phyloP scores from a whole-genome alignment of 2,888 invertebrate species.

The Arge pagana region DNA sequence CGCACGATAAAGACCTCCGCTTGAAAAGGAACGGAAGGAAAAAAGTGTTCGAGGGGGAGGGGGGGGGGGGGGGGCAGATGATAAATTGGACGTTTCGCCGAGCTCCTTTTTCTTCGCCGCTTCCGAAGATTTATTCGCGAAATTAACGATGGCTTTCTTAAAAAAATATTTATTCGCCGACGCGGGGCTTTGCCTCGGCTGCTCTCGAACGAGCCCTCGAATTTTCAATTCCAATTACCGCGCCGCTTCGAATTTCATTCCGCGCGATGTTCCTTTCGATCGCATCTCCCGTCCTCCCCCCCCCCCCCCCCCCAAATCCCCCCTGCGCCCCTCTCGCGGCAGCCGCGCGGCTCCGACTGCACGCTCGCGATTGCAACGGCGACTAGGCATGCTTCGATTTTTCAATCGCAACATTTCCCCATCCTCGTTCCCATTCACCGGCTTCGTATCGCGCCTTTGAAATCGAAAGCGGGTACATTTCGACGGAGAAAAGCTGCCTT shows the following conservation, averaged over 20 bases:
- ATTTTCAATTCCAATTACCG: constrained; percentile 54
- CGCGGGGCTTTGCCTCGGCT: no score
- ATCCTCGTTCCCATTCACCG: not conserved
- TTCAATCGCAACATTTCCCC: not conserved
- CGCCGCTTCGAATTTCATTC: constrained; percentile 46
- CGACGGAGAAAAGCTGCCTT: no score
- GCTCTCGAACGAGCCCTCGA: constrained; percentile 40
- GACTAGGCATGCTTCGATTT: not conserved
- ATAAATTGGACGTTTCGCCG: constrained; percentile 6
- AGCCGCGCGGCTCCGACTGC: constrained; percentile 1
- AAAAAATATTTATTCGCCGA: no score
- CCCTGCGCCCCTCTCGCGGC: not conserved
- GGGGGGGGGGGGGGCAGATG: no score
- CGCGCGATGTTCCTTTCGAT: constrained; percentile 31
- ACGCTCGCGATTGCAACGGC: not conserved
- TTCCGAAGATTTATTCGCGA: no score
- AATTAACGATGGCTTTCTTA: no score
- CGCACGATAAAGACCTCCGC: no score
- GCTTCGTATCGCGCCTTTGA: no score
- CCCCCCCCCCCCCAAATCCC: not conserved
- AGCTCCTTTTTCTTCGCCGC: no score
- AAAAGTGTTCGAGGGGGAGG: constrained; percentile 4
- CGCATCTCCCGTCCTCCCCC: constrained; percentile 17
- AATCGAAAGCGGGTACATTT: no score
- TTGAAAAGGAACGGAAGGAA: constrained; percentile 15